Conservation (phyloP, 2,797 vertebrate species). For the Ambastaia sidthimunki region DNA sequence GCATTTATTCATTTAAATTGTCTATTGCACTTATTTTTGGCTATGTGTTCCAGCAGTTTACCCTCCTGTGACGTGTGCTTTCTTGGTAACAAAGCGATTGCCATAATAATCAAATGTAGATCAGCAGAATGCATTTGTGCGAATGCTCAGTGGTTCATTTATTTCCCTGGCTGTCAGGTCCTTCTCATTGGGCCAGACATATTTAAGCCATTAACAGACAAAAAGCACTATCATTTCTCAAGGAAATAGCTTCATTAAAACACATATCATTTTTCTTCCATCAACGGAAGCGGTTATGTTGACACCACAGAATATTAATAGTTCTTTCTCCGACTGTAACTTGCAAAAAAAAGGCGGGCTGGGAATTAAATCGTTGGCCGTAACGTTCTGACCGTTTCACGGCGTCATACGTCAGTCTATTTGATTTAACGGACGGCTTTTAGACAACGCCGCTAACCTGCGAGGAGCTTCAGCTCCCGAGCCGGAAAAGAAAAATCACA, state of each 20-base stretch:
- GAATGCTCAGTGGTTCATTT: slow-evolving; percentile 10
- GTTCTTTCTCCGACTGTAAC: background rate
- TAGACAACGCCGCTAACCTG: slow-evolving; percentile 35
- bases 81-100: background rate
- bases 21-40: background rate
- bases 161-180: background rate
- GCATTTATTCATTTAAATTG: too few species aligned
- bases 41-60: background rate
- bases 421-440: slow-evolving; percentile 37
- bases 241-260: slow-evolving; percentile 39
- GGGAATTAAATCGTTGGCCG: slow-evolving; percentile 2
- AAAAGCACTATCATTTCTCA: slow-evolving; percentile 12
- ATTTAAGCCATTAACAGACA: slow-evolving; percentile 19
- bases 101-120: background rate
- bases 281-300: slow-evolving; percentile 24
- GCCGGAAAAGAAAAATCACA: slow-evolving; percentile 37
- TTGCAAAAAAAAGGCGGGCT: background rate
- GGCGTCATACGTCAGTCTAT: slow-evolving; percentile 32
- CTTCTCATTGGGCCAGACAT: background rate
- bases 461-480: slow-evolving; percentile 33
- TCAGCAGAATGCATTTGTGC: background rate
- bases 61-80: background rate
- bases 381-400: slow-evolving; percentile 6
- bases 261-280: slow-evolving; percentile 9
- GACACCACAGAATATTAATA: slow-evolving; percentile 23